Base-by-base conservation (phyloP, 2,888 invertebrate species). In the Gymnoscelis rufifasciata region DNA sequence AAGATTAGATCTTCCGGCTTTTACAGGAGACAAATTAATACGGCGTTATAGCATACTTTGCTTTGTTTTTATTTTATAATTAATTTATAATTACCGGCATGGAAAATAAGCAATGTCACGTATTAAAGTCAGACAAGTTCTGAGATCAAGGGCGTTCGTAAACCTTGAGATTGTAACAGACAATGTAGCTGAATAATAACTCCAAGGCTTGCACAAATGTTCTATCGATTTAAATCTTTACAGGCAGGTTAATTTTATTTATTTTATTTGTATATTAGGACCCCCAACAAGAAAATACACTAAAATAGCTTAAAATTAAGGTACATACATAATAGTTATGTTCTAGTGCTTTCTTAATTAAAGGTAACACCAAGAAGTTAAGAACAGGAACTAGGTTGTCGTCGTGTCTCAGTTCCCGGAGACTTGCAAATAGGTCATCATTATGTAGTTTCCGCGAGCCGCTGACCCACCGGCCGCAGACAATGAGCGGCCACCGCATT, bases 401-500 rank as follows among this genome's bases (percentile, higher is more conserved):
- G 62, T 51, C 54, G 50, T 14, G 31, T 14, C 31, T 63, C 62
- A 67, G 69, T 73, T 74, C 74, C 76, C 63, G 69, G 62, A 66
- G 55, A 60, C 56, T 48, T 49, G 64, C 59, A 73, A 77, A 71
- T 74, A 62, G 75, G 71, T 70, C 72, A 69, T 67, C 71, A 70
- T 73, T n/a, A 69, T 63, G 58, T 54, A 62, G 66, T 68, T 74
- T 71, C 71, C 72, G 73, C 70, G 66, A 74, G 71, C 64, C 68
- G 67, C 65, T 64, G 70, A 70, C 71, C 67, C 59, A 52, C 52
- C 54, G 50, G 46, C 47, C 45, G 45, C 74, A 72, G 76, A 83
- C 83, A 80, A 80, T 78, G 69, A 70, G 64, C 66, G 64, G 66
- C 68, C 70, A 70, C 67, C 68, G 69, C 66, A 78, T 78, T 79